Evolutionary conservation across 2,113 vertebrate species (phyloP), one percentile per base, ranked within the genome.

Genomic region (Chlorocebus sabaeus): DNA sequence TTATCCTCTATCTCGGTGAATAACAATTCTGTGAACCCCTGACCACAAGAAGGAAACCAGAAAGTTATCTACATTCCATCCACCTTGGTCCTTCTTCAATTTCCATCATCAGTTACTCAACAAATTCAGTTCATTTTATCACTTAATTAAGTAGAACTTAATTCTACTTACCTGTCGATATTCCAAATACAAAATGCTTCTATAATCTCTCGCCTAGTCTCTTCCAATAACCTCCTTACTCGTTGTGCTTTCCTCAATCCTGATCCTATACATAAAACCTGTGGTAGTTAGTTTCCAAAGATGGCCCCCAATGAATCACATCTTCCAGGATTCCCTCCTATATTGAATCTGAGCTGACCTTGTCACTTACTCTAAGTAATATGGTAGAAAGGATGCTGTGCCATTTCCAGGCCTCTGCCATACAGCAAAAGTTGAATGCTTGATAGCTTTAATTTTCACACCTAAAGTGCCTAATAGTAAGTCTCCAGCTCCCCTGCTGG

Each of bases 131-230:
- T 12, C 35, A 55, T 52, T 92, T 89, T 10, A 82, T 87, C 7
- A 84, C 45, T 86, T 78, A 38, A 81, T 50, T 50, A 50, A 50
- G 48, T 43, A 87, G 52, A 3, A 73, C 30, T 93, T 96, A 79
- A 57, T 72, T 87, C 13, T 59, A 4, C 95, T 85, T 76, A 79
- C 12, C 17, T 90, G 16, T 89, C 23, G 68, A 43, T 12, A 79
- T 68, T 72, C 43, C 52, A 92, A 92, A 83, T 86, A 82, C 20
- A 91, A n/a, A 95, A 93, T 79, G 38, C 20, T 55, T 45, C 91
- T 72, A 11, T 40, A 64, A 20, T 73, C 35, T 70, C 27, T 90
- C 11, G 70, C 25, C 30, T 80, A 38, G 5, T 80, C 78, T 78
- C 48, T 64, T 78, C 16, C 23, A 73, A 18, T 89, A 82, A 55